Conservation (phyloP, 2,888 invertebrate species). For the Lomographa bimaculata region DNA sequence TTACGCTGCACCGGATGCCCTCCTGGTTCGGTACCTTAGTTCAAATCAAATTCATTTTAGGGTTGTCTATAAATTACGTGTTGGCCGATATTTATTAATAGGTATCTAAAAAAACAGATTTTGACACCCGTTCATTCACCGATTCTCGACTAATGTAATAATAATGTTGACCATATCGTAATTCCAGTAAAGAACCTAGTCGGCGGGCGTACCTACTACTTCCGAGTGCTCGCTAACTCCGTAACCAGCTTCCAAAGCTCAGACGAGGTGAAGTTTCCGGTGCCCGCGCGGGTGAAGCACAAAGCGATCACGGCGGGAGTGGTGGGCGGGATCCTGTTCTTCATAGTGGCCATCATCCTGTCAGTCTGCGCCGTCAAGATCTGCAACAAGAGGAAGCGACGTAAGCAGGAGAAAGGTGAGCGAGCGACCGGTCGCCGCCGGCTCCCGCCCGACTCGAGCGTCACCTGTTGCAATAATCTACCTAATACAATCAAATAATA, state of each 20-base stretch:
- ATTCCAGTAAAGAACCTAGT: constrained; percentile 94
- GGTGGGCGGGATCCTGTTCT: constrained; percentile 98
- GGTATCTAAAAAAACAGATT: too few relatives aligned
- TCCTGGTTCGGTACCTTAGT: too few relatives aligned
- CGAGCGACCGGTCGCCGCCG: constrained; percentile 45
- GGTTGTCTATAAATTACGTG: too few relatives aligned
- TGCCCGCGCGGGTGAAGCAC: constrained; percentile 95
- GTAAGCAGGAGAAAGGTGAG: constrained; percentile 99
- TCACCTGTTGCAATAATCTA: constrained; percentile 20
- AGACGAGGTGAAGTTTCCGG: constrained; percentile 94
- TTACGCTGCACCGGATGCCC: too few relatives aligned
- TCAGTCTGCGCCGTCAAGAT: constrained; percentile 99
- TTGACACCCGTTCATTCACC: too few relatives aligned
- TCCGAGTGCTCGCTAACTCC: constrained; percentile 95
- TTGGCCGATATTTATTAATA: too few relatives aligned
- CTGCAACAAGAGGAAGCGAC: constrained; percentile 97
- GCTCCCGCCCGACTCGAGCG: constrained; percentile 47
- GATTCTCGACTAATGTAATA: too few relatives aligned
- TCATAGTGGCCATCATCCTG: constrained; percentile 98
- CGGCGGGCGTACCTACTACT: constrained; percentile 95
- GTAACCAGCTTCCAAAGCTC: constrained; percentile 93
- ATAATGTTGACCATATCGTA: too few relatives aligned
- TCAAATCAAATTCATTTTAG: too few relatives aligned
- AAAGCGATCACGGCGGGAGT: constrained; percentile 98
- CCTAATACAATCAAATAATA: too few relatives aligned